These are phyloP conservation scores for Rhagologus leucostigma DNA, from an alignment of 2,113 vertebrate genomes.

Conservation along the genomic window DNA sequence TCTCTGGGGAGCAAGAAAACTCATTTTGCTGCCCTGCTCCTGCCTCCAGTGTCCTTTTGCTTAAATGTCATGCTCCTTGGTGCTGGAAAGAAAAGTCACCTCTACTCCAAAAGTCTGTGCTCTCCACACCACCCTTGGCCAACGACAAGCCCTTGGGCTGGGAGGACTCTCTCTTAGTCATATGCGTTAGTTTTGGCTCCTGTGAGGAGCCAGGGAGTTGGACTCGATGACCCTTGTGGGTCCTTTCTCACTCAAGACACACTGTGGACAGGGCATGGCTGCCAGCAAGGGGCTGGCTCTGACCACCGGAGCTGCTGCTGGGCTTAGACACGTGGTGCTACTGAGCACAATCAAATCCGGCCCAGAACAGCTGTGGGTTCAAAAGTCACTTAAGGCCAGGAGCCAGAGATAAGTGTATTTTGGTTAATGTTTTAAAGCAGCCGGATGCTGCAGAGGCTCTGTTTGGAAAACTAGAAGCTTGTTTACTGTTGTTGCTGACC, in stretches of 20 bases:
- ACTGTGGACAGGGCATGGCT: neutral
- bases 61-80: neutral
- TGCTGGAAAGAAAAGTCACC: neutral
- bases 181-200: neutral
- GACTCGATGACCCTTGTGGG: rapidly evolving
- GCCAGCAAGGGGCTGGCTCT: neutral
- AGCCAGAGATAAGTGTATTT: neutral
- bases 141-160: neutral
- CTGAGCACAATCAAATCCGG: neutral
- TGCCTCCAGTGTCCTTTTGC: neutral
- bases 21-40: neutral
- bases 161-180: neutral
- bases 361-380: neutral
- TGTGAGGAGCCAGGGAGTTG: neutral
- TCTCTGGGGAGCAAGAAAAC: neutral
- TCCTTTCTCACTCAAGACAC: neutral
- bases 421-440: neutral
- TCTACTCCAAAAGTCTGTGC: neutral
- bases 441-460: neutral
- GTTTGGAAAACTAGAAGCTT: neutral
- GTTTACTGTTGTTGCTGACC: neutral
- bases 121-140: neutral
- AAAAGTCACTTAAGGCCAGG: neutral
- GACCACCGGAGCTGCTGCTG: neutral
- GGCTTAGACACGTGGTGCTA: neutral